These are phyloP conservation scores for Enteromius afrohamiltoni DNA, from an alignment of 2,797 vertebrate species.

Conservation along the genomic window DNA sequence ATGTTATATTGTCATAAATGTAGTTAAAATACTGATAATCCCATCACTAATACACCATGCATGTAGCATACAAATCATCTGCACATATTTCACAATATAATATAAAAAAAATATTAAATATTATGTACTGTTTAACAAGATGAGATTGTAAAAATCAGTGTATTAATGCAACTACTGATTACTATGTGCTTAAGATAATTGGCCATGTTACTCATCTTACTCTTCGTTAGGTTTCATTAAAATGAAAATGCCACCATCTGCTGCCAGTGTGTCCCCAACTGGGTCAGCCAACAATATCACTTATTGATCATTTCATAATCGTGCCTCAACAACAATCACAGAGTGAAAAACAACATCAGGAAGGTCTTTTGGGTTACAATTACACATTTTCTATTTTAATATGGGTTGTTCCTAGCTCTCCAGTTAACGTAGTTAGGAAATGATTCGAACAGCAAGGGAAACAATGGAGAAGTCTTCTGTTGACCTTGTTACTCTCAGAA, in stretches of 20 bases:
- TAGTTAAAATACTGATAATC: not conserved
- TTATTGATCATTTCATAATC: slow-evolving; percentile 1
- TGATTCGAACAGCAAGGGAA: slow-evolving; percentile 27
- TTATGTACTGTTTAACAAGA: not conserved
- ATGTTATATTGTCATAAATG: not conserved
- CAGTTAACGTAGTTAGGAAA: slow-evolving; percentile 38
- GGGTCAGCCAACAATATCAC: slow-evolving; percentile 17
- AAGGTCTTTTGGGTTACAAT: slow-evolving; percentile 37
- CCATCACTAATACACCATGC: not conserved
- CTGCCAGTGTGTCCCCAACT: not conserved
- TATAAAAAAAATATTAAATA: not conserved
- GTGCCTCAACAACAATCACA: not conserved
- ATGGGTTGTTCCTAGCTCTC: slow-evolving; percentile 1
- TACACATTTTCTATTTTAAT: slow-evolving; percentile 36
- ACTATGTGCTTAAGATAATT: not conserved
- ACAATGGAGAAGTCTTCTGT: slow-evolving; percentile 44
- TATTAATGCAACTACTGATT: not conserved
- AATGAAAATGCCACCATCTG: slow-evolving; percentile 1
- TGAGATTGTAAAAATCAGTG: not conserved
- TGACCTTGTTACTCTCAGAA: slow-evolving; percentile 50
- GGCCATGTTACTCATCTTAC: not conserved
- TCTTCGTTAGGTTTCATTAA: not conserved
- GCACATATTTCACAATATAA: not conserved
- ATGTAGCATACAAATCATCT: not conserved
- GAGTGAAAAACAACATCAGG: not conserved